Evolutionary conservation across 2,113 vertebrate species (phyloP).

Genomic region (Apodemus sylvaticus): DNA sequence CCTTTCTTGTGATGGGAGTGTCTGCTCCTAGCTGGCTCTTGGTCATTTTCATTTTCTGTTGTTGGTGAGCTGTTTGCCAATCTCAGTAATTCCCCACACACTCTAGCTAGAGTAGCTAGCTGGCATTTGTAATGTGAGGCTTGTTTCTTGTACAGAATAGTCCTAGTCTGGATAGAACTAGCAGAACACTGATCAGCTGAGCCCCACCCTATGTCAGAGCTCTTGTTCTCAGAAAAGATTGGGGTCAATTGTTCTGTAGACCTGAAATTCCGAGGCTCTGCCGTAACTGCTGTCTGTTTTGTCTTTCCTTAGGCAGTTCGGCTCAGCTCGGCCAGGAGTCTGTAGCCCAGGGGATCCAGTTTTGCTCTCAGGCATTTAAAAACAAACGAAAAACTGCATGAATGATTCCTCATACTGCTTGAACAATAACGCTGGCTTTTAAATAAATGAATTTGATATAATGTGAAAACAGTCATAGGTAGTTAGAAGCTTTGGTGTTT

Average conservation of each 20-base stretch:
- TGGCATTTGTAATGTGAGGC: background rate
- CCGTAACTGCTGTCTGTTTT: conserved; percentile 31
- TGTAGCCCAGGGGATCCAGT: conserved; percentile 19
- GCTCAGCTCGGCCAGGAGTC: conserved; percentile 9
- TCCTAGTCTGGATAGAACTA: background rate
- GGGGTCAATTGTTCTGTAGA: background rate
- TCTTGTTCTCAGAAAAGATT: conserved; percentile 25
- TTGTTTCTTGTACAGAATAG: background rate
- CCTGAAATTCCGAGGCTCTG: background rate
- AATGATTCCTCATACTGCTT: background rate
- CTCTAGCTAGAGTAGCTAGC: background rate
- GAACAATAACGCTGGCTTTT: conserved; percentile 45
- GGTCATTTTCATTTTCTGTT: background rate
- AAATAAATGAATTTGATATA: conserved; percentile 26
- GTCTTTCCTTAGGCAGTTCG: conserved; percentile 22
- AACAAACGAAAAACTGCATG: background rate
- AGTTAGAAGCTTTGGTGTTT: conserved; percentile 37
- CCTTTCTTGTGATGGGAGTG: conserved; percentile 23
- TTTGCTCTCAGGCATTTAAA: conserved; percentile 11
- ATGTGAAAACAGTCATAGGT: background rate
- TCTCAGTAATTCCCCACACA: background rate
- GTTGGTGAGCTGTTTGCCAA: background rate
- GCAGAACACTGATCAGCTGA: background rate
- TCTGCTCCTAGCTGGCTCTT: conserved; percentile 16
- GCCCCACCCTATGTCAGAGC: background rate